A percentile compares a stretch with the other conserved stretches of the same genome.
These are phyloP conservation scores for Dryobates pubescens DNA, from an alignment of 2,797 vertebrate species.

Conservation along the genomic window DNA sequence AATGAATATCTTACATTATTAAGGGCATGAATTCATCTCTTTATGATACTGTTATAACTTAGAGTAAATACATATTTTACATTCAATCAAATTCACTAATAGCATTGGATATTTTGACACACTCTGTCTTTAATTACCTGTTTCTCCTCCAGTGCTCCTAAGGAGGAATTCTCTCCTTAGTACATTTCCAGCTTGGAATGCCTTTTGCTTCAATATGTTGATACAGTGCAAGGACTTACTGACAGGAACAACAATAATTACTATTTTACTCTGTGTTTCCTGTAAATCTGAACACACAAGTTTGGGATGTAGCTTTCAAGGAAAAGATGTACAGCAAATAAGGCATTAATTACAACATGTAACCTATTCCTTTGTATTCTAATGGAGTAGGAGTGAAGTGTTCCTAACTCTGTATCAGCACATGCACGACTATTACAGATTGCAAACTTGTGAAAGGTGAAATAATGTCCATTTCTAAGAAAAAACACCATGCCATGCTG, in stretches of 20 bases:
- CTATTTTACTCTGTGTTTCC: neutral
- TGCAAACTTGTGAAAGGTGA: neutral
- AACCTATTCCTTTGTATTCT: neutral
- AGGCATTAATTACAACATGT: neutral
- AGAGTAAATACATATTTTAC: neutral
- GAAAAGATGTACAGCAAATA: neutral
- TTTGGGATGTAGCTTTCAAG: neutral
- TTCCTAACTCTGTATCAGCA: neutral
- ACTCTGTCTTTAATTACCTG: neutral
- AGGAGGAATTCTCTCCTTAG: neutral
- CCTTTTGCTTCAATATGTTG: neutral
- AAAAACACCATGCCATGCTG: neutral
- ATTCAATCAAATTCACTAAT: neutral
- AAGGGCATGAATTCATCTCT: neutral
- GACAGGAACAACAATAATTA: neutral
- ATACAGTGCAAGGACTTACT: neutral
- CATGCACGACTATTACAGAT: neutral
- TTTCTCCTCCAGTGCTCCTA: neutral
- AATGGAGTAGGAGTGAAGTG: neutral
- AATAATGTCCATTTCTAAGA: neutral
- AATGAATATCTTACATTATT: neutral
- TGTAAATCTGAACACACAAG: neutral
- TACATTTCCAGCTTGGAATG: neutral
- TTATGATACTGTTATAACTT: neutral
- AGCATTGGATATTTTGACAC: neutral